A percentile compares a stretch with the other conserved stretches of the same genome.
Evolutionary conservation across 2,888 invertebrate genomes (phyloP).

Genomic region (Callyntrura guangdongensis): DNA sequence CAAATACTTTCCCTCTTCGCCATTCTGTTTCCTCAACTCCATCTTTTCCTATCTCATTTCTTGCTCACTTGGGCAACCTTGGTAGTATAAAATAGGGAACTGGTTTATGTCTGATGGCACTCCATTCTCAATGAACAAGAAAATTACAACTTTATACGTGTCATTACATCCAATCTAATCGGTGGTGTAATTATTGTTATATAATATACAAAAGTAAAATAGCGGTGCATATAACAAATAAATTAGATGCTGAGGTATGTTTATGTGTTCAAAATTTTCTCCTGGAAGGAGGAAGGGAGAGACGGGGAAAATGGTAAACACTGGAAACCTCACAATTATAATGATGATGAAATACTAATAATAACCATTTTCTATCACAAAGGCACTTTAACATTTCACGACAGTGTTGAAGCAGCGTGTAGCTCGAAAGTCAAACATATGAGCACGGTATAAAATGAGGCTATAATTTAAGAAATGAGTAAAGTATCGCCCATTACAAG

Average conservation of each 20-base stretch:
- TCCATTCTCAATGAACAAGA: not conserved
- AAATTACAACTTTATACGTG: not conserved
- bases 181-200: not conserved
- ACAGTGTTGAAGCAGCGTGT: not conserved
- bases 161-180: no score
- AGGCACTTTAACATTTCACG: not conserved
- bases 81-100: not conserved
- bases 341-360: constrained; percentile 35
- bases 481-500: not conserved
- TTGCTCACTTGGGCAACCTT: constrained; percentile 25
- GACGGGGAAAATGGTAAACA: not conserved
- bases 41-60: not conserved
- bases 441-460: not conserved
- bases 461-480: not conserved
- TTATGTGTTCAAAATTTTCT: not conserved
- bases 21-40: not conserved
- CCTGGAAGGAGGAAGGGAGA: no score
- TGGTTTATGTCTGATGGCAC: not conserved
- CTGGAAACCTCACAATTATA: constrained; percentile 42
- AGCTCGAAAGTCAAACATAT: not conserved
- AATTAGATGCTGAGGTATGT: not conserved
- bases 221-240: no score
- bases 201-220: not conserved
- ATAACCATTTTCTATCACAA: constrained; percentile 6
- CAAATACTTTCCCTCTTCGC: not conserved